A percentile compares a stretch with the other conserved stretches of the same genome.
phyloP scores from a whole-genome alignment of 92 coral and sea anemone genomes.

The Parazoanthus atlanticus region DNA sequence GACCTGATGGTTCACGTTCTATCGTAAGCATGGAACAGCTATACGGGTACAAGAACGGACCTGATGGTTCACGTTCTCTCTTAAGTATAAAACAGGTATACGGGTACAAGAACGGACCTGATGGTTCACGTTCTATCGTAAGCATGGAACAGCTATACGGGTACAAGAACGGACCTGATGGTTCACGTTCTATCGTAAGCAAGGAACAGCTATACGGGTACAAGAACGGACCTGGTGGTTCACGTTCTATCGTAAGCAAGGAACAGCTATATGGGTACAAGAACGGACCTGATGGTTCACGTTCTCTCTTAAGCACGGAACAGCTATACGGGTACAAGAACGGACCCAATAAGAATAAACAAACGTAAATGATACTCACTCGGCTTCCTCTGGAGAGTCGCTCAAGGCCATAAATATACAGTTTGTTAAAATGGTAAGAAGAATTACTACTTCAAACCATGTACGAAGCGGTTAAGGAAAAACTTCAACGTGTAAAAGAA shows the following conservation, averaged over 20 bases:
- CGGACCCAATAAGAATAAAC: not conserved
- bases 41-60: not conserved
- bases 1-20: not conserved
- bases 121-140: no score
- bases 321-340: not conserved
- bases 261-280: no score
- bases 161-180: no score
- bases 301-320: not conserved
- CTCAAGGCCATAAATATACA: conserved; percentile 99
- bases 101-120: no score
- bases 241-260: no score
- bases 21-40: not conserved
- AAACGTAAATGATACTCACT: conserved; percentile 68
- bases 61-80: not conserved
- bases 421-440: conserved; percentile 99
- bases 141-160: no score
- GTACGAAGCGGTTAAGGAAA: conserved; percentile 77
- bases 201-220: no score
- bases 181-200: no score
- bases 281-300: not conserved
- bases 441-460: conserved; percentile 94
- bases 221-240: no score
- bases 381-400: conserved; percentile 93
- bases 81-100: no score
- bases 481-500: not conserved